Evolutionary conservation across 2,797 vertebrate genomes (phyloP), one percentile per base, ranked within the genome.

Genomic region (Phrynocephalus vlangalii): DNA sequence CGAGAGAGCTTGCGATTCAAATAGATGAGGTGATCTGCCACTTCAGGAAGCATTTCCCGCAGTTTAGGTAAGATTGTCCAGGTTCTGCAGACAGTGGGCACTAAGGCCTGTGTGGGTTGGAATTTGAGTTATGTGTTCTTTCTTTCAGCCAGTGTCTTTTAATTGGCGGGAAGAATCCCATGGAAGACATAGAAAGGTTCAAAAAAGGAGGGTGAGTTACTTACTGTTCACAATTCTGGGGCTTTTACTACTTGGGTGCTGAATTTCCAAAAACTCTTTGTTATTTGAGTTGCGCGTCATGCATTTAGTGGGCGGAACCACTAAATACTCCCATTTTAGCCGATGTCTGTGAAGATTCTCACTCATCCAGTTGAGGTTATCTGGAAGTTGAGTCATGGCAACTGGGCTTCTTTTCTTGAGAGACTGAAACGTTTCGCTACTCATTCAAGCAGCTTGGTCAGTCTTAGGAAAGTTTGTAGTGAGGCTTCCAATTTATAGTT

Each of bases 161-260:
- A 91, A 99, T 99, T 0, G 99, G 99, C 30, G 99, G 99, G 75
- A 97, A 96, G 85, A 99, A 99, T 94, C 99, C 99, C 5, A 97
- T 98, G 71, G 98, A 99, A 79, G 99, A 99, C 77, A 97, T 99
- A 6, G 97, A 98, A 76, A 98, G 97, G 93, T 98, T 99, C 84
- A 99, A 98, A 95, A 96, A 97, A 11, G 93, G 93, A 0, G 99
- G 99, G 99, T 99, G 90, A 89, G 97, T 94, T 82, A 28, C 6
- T 70, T 72, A 50, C 28, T 26, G 30, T 6, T 48, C 50, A 52
- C 7, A 2, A 3, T 66, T 83, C 11, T 60, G 44, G 30, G 28
- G 5, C 33, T 79, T 3, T 5, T 66, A 8, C 16, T 44, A 26
- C 26, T 10, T 70, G 33, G 75, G 11, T 13, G 16, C 30, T 26